A percentile compares a stretch with the other conserved stretches of the same genome.
These are phyloP conservation scores for Danionella cerebrum DNA, from an alignment of 2,113 vertebrate genomes.

Conservation along the genomic window DNA sequence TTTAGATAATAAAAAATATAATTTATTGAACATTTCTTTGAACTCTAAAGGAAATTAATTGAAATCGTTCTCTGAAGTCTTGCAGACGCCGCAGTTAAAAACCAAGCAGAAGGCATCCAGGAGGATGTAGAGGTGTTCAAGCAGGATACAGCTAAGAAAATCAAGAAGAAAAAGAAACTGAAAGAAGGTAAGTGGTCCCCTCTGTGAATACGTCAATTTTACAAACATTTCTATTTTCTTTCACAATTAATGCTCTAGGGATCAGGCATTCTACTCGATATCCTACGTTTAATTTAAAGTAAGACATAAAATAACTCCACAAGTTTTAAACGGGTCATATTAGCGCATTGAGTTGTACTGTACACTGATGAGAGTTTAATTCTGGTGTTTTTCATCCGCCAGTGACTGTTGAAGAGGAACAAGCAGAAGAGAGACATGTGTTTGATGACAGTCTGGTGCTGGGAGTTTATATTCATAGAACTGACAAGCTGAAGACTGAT, in stretches of 20 bases:
- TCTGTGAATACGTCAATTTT: too few relatives aligned
- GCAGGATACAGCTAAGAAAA: constrained; percentile 56
- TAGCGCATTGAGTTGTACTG: neutral
- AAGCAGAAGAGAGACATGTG: constrained; percentile 47
- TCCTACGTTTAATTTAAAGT: neutral
- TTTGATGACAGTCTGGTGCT: constrained; percentile 79
- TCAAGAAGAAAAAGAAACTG: constrained; percentile 77
- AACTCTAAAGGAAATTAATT: too few relatives aligned
- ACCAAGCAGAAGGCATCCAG: constrained; percentile 37
- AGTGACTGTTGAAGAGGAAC: constrained; percentile 58
- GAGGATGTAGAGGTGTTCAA: constrained; percentile 48
- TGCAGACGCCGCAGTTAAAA: constrained; percentile 31
- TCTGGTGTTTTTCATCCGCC: constrained; percentile 16
- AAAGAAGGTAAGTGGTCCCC: constrained; percentile 63
- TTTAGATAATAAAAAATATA: too few relatives aligned
- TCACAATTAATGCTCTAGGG: too few relatives aligned
- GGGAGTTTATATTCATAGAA: constrained; percentile 81
- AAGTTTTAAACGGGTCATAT: too few relatives aligned
- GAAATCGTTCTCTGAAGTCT: constrained; percentile 44
- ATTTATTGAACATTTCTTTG: neutral
- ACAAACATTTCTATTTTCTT: too few relatives aligned
- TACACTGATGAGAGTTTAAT: too few relatives aligned
- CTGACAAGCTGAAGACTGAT: constrained; percentile 81
- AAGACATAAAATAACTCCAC: neutral
- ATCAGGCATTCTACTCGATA: too few relatives aligned